phyloP scores from a whole-genome alignment of 2,113 vertebrate genomes.

The Microcebus lehilahytsara region DNA sequence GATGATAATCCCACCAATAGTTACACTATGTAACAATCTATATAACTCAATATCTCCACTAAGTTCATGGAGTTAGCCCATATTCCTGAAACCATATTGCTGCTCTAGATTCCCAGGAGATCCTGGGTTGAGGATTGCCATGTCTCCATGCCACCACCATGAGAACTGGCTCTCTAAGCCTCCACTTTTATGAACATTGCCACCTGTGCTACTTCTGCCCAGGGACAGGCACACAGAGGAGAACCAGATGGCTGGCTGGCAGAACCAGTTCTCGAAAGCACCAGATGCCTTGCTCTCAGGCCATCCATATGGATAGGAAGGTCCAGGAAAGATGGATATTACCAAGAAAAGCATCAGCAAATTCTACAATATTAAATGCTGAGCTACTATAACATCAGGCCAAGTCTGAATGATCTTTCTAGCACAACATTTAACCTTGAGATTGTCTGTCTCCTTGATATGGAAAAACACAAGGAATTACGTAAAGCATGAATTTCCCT shows the following conservation, averaged over 20 bases:
- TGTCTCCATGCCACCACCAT: neutral
- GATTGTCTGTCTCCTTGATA: neutral
- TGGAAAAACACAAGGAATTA: neutral
- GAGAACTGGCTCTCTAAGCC: neutral
- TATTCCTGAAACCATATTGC: neutral
- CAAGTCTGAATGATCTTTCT: neutral
- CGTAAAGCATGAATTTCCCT: neutral
- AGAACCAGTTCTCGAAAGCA: neutral
- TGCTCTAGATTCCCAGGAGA: neutral
- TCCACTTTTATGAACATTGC: neutral
- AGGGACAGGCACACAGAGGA: neutral
- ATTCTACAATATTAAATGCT: neutral
- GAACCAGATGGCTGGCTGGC: accelerated
- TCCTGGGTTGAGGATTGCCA: neutral
- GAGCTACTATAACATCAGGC: neutral
- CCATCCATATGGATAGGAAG: neutral
- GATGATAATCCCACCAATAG: neutral
- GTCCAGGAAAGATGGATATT: neutral
- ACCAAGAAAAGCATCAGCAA: neutral
- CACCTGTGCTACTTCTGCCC: neutral
- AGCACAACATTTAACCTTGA: neutral
- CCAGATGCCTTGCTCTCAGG: neutral
- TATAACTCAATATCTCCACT: neutral
- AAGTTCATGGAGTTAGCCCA: neutral
- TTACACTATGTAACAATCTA: neutral